These are phyloP conservation scores for Scleropages formosus DNA, from an alignment of 2,797 vertebrate species.

Conservation along the genomic window DNA sequence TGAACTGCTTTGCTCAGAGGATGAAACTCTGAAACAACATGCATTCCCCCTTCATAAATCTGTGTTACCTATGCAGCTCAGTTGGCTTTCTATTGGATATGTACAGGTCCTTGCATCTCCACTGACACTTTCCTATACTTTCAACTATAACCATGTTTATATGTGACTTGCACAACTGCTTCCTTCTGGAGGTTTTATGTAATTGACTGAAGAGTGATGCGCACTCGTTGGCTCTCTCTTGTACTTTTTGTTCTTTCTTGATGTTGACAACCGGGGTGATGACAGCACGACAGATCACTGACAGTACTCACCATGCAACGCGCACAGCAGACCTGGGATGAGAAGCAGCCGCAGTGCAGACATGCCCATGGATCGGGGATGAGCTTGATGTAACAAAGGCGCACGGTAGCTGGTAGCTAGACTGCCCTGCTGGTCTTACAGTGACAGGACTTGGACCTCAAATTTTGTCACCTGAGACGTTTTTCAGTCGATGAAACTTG, in stretches of 20 bases:
- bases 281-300: background rate
- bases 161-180: no score
- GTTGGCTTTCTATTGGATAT: no score
- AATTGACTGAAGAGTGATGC: background rate
- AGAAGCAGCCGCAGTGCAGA: conserved; percentile 38
- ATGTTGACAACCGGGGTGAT: background rate
- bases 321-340: conserved; percentile 39
- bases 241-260: conserved; percentile 9
- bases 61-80: no score
- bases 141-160: background rate
- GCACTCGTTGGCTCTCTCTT: background rate
- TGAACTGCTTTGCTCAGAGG: no score
- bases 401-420: background rate
- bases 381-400: conserved; percentile 23
- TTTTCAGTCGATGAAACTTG: background rate
- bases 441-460: background rate
- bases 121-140: background rate
- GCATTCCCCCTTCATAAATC: no score
- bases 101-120: no score
- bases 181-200: background rate
- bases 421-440: background rate
- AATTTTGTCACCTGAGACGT: no score
- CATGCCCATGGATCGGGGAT: conserved; percentile 21
- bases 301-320: conserved; percentile 42
- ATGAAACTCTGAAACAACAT: no score